Evolutionary conservation across 2,797 vertebrate genomes (phyloP), one percentile per base, ranked within the genome.

Genomic region (Bradypodion pumilum): DNA sequence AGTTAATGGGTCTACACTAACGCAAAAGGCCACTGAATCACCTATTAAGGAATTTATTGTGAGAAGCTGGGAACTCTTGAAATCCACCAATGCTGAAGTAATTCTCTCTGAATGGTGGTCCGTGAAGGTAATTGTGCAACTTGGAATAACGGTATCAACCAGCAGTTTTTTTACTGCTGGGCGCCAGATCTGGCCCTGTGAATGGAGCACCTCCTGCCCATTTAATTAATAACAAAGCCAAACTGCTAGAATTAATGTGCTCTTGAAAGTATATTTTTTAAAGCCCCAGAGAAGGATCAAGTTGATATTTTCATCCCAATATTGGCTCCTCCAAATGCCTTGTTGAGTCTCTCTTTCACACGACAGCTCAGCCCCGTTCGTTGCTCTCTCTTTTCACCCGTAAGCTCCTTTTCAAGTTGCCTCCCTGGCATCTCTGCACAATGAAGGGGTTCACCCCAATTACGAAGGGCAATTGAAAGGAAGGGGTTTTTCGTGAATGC

Each of bases 241-340:
- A 75, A 46, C 89, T 90, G 91, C 89, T 92, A 89, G 92, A 93
- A 94, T 91, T 92, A 94, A 94, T 40, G 0, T 62, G 91, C 88
- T 91, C 86, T 91, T 91, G 90, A 93, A 93, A 94, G 91, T 92
- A 92, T 92, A 89, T 4, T 56, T 56, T 56, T 49, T 8, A 49
- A 93, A 92, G 90, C 89, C 89, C 70, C 86, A 81, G 88, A 2
- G 0, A 87, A 88, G 94, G 85, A 88, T 90, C 88, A 90, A 91
- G 91, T 88, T 91, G 93, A 93, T 94, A 93, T 94, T 94, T 94
- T 92, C 92, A 92, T 93, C 92, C 91, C 91, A 91, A 91, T 89
- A 90, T 94, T 90, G 90, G 91, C 86, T 91, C 92, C 90, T 88
- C 92, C 89, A 83, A 88, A 44, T 37, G 74, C 78, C 88, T 91